Evolutionary conservation across 2,888 invertebrate species (phyloP).

Genomic region (Agapostemon virescens): DNA sequence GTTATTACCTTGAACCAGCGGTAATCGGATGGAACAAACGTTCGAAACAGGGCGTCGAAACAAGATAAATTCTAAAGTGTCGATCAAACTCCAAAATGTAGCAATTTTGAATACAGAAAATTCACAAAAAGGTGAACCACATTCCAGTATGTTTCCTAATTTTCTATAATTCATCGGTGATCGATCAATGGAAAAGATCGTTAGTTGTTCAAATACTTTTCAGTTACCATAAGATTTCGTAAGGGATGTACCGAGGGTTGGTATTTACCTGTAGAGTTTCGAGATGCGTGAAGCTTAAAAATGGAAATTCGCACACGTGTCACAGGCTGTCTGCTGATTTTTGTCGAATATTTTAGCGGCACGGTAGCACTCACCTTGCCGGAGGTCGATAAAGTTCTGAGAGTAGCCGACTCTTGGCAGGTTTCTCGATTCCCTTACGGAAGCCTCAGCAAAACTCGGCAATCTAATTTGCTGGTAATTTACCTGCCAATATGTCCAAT

Average conservation of each 20-base stretch:
- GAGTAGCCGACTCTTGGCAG: conserved; percentile 71
- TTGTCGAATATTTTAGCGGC: conserved; percentile 23
- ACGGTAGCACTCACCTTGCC: conserved; percentile 67
- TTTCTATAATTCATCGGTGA: neutral
- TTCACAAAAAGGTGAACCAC: neutral
- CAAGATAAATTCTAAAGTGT: too few species aligned
- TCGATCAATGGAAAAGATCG: neutral
- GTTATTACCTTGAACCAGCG: too few species aligned
- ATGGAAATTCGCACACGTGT: conserved; percentile 29
- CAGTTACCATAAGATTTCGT: neutral
- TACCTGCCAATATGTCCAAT: conserved; percentile 66
- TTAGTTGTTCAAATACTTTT: neutral
- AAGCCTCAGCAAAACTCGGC: conserved; percentile 73
- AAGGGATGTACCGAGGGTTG: neutral
- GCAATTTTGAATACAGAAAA: too few species aligned
- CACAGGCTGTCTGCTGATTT: conserved; percentile 25
- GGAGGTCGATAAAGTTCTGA: conserved; percentile 72
- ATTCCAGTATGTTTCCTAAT: neutral
- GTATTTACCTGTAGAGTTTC: conserved; percentile 43
- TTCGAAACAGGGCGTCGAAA: too few species aligned
- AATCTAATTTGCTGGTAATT: conserved; percentile 74
- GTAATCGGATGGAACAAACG: too few species aligned
- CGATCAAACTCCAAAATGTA: too few species aligned
- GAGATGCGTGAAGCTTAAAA: neutral
- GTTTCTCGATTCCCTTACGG: conserved; percentile 79